Evolutionary conservation across 2,113 vertebrate genomes (phyloP).

Genomic region (Gobius niger): DNA sequence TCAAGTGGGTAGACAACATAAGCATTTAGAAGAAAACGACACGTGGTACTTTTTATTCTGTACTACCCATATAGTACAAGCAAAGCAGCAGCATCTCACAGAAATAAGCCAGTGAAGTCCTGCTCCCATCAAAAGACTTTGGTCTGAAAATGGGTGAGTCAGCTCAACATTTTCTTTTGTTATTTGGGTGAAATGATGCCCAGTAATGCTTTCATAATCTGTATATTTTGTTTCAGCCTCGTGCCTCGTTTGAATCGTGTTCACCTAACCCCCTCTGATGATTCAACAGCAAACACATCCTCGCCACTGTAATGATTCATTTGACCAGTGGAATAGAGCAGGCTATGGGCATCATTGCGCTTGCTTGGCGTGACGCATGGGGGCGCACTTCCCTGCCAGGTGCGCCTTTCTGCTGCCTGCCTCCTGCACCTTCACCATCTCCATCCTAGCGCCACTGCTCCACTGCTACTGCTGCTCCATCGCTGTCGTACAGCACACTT

Average conservation of each 20-base stretch:
- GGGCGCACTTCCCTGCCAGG: conserved; percentile 66
- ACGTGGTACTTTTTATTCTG: too few relatives aligned
- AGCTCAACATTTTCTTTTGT: too few relatives aligned
- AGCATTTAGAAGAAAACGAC: too few relatives aligned
- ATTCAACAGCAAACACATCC: not conserved
- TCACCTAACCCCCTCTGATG: too few relatives aligned
- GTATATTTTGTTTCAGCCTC: not conserved
- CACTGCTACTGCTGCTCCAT: conserved; percentile 29
- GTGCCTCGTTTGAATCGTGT: not conserved
- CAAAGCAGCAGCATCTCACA: too few relatives aligned
- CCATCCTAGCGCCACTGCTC: conserved; percentile 46
- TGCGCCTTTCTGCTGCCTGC: conserved; percentile 40
- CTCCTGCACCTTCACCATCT: conserved; percentile 48
- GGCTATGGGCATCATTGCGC: not conserved
- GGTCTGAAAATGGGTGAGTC: too few relatives aligned
- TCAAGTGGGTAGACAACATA: too few relatives aligned
- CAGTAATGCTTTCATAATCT: too few relatives aligned
- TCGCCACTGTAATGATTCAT: not conserved
- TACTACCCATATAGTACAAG: too few relatives aligned
- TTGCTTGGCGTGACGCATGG: conserved; percentile 28
- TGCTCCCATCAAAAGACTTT: too few relatives aligned
- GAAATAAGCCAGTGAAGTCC: too few relatives aligned
- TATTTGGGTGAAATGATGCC: too few relatives aligned
- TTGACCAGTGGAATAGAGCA: not conserved
- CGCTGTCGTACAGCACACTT: conserved; percentile 43